A percentile compares a stretch with the other conserved stretches of the same genome.
Evolutionary conservation across 2,113 vertebrate genomes (phyloP).

Genomic region (Pteronura brasiliensis): DNA sequence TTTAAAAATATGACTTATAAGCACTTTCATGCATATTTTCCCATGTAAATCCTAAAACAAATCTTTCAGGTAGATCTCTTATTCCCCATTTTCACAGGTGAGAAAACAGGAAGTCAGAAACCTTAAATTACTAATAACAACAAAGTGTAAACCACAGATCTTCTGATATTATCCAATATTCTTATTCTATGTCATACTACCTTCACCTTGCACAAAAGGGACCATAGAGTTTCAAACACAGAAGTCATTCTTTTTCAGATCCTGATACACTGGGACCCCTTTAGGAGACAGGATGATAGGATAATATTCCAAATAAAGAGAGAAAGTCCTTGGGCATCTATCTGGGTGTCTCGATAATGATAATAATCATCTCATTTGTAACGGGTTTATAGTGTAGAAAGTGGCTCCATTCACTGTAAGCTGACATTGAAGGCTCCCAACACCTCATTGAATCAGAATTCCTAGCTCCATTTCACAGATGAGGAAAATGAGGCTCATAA

Average conservation of each 20-base stretch:
- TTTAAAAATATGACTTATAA: not conserved
- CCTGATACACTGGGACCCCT: not conserved
- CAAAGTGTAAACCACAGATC: not conserved
- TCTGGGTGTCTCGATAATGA: not conserved
- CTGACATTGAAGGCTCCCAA: not conserved
- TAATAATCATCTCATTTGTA: not conserved
- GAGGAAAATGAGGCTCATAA: not conserved
- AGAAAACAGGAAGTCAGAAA: not conserved
- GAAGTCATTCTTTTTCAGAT: not conserved
- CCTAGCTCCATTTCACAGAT: not conserved
- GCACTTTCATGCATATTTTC: not conserved
- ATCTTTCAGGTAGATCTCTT: not conserved
- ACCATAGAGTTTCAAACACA: not conserved
- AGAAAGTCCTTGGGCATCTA: not conserved
- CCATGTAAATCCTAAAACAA: not conserved
- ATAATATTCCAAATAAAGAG: not conserved
- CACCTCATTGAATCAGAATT: not conserved
- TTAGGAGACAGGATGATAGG: not conserved
- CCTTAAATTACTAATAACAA: not conserved
- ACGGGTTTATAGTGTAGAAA: not conserved
- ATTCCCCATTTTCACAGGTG: not conserved
- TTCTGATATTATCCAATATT: not conserved
- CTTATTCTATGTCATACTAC: not conserved
- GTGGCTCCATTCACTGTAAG: not conserved
- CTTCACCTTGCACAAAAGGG: not conserved